These are phyloP conservation scores for Holothuria leucospilota DNA, from an alignment of 53 echinoderm and acorn worm species.

Conservation along the genomic window DNA sequence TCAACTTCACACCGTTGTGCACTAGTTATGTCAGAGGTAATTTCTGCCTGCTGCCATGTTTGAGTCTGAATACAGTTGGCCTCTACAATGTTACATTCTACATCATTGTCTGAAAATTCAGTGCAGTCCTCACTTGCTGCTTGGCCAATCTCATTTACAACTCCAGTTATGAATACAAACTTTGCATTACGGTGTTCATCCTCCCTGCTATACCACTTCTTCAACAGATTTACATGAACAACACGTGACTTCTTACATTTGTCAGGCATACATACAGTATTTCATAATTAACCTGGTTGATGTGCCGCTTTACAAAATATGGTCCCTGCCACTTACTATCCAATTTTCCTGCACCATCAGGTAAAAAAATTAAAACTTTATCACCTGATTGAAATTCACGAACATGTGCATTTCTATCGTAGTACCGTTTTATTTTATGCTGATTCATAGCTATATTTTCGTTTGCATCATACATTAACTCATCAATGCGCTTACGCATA, in stretches of 20 bases:
- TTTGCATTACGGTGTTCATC: neutral
- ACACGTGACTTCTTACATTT: neutral
- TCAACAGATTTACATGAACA: slow-evolving; percentile 8
- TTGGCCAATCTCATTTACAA: slow-evolving; percentile 34
- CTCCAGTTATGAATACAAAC: neutral
- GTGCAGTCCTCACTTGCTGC: neutral
- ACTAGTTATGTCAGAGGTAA: neutral
- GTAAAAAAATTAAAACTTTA: slow-evolving; percentile 19
- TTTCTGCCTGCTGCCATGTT: too few relatives aligned
- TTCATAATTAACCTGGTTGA: neutral
- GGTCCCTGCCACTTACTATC: slow-evolving; percentile 30
- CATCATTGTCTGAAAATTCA: neutral
- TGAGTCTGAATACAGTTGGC: neutral
- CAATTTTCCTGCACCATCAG: slow-evolving; percentile 24
- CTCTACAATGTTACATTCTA: neutral
- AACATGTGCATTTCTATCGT: neutral
- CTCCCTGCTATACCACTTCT: neutral
- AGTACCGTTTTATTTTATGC: neutral
- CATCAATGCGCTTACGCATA: neutral
- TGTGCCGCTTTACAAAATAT: neutral
- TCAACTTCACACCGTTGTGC: neutral
- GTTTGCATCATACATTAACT: neutral
- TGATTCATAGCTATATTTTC: neutral
- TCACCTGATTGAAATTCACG: neutral
- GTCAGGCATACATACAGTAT: neutral